Conservation (phyloP, 2,888 invertebrate species). For the Noctuana brunneofusca region DNA sequence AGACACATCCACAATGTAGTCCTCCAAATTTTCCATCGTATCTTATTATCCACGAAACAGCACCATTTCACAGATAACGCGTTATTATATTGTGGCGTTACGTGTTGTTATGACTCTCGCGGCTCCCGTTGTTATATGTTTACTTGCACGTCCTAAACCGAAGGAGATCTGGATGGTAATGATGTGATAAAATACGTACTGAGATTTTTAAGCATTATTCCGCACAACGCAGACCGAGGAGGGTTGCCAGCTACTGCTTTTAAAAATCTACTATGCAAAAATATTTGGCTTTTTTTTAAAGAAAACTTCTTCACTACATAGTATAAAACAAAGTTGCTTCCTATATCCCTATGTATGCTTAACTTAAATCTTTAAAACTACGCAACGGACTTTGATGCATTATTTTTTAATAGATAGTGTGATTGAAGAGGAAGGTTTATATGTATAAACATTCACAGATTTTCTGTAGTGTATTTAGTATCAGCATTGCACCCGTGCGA, state of each 20-base stretch:
- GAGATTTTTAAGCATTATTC: constrained; percentile 34
- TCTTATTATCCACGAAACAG: constrained; percentile 38
- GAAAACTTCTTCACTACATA: too few species aligned
- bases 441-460: too few species aligned
- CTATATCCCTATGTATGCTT: too few species aligned
- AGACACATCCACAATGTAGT: constrained; percentile 53
- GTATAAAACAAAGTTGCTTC: too few species aligned
- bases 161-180: constrained; percentile 28
- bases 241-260: constrained; percentile 4
- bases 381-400: too few species aligned
- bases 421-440: too few species aligned
- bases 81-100: not conserved
- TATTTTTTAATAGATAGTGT: too few species aligned
- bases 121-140: constrained; percentile 28
- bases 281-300: not conserved
- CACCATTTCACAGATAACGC: constrained; percentile 45
- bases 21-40: constrained; percentile 22
- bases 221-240: constrained; percentile 44
- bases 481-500: too few species aligned
- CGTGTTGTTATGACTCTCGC: constrained; percentile 18
- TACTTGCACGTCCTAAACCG: constrained; percentile 20
- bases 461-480: too few species aligned
- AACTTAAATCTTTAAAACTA: too few species aligned
- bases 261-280: constrained; percentile 9
- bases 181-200: constrained; percentile 35